A percentile compares a stretch with the other conserved stretches of the same genome.
These are phyloP conservation scores for Dendrolimus kikuchii DNA, from an alignment of 1,140 invertebrate species.

Conservation along the genomic window DNA sequence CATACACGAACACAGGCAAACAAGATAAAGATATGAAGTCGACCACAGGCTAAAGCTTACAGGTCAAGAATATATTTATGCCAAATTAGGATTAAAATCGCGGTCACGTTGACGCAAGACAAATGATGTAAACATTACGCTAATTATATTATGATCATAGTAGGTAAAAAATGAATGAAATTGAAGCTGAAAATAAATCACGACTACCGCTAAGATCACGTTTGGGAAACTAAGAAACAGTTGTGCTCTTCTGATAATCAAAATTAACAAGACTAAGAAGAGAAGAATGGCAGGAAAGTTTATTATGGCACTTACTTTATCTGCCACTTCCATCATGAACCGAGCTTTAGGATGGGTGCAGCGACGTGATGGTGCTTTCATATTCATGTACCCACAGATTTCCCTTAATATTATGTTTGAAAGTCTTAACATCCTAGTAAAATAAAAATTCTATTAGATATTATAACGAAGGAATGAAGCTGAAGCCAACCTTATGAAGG, in stretches of 20 bases:
- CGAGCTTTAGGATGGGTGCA: conserved; percentile 38
- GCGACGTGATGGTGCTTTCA: conserved; percentile 33
- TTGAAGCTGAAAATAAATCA: no score
- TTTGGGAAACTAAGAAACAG: conserved; percentile 1
- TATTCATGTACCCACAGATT: conserved; percentile 38
- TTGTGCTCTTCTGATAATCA: conserved; percentile 1
- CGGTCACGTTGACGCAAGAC: no score
- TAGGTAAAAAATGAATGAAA: no score
- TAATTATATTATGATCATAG: no score
- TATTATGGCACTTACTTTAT: conserved; percentile 32
- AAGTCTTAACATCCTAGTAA: conserved; percentile 46
- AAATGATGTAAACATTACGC: no score
- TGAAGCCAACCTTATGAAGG: no score
- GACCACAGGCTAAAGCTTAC: no score
- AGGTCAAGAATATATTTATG: no score
- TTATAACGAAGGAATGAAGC: neutral
- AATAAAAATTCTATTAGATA: neutral
- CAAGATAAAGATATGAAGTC: no score
- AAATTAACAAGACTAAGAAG: conserved; percentile 1
- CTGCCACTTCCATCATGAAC: conserved; percentile 58
- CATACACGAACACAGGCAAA: no score
- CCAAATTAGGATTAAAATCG: no score
- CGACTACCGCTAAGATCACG: no score
- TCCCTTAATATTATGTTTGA: conserved; percentile 53
- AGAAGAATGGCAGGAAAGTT: neutral